Base-by-base conservation (phyloP, 2,113 vertebrate genomes). In the Anguilla rostrata region DNA sequence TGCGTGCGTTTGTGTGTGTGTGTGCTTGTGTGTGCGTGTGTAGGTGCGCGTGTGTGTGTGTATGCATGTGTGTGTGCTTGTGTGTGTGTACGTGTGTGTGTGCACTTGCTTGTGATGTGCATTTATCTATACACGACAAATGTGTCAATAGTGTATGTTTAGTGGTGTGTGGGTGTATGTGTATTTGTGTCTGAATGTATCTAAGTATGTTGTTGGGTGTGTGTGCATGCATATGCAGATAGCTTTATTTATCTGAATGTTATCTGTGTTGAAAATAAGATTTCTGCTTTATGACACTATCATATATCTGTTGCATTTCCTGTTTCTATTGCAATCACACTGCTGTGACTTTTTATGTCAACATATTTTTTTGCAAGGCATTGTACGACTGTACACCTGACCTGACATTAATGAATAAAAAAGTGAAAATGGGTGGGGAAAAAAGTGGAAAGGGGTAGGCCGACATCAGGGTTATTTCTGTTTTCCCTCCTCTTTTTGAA, bases 401-500 rank as follows among this genome's bases (percentile, higher is more conserved):
- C 2, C 57, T 60, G 60, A 66, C 60, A 66, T 26, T 66, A 20
- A 0, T 20, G 22, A 20, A 26, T 22, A 22, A 66, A 66, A 66
- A 26, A 3, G 5, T 26, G 9, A 66, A 22, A 26, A 66, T 22
- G 12, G 96, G 96, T 98, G 26, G 26, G 15, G 57, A 60, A 60
- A 60, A 60, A 34, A 34, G 34, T 34, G 34, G 15, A 60, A 60
- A 66, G 22, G 12, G 96, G 96, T 98, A 66, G 26, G 60, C 60
- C 22, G 26, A 66, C 22, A 66, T 66, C 97, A 96, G 95, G 94
- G 93, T 95, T 96, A 95, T 97, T 96, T 95, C 96, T 94, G 93
- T 94, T 95, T 96, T 95, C 87, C 89, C n/a, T 75, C n/a, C 26
- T 34, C 26, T n/a, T 29, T 75, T 34, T 57, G 87, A 89, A 93